Evolutionary conservation across 2,113 vertebrate genomes (phyloP).

Genomic region (Muscicapa adusta): DNA sequence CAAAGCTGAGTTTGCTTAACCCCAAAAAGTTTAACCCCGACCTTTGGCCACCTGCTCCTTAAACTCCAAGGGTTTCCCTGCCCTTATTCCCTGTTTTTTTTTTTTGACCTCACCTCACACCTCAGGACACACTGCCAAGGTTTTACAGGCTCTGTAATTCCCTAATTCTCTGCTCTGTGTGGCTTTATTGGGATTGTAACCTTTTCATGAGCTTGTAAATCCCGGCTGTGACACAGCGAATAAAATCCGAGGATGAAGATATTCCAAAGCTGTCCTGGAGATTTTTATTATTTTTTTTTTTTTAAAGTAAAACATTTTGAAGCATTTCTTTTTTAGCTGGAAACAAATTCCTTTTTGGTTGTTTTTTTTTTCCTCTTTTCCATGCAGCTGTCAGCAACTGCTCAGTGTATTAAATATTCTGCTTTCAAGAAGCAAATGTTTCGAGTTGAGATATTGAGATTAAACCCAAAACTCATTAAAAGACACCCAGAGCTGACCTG

Average conservation of each 20-base stretch:
- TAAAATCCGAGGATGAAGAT: not conserved
- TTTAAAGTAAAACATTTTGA: not conserved
- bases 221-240: not conserved
- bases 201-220: conserved; percentile 37
- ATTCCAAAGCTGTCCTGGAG: not conserved
- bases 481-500: not conserved
- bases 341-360: not conserved
- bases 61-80: not conserved
- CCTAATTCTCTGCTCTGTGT: not conserved
- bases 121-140: not conserved
- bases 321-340: not conserved
- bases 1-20: not conserved
- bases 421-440: not conserved
- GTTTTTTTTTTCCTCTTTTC: not conserved
- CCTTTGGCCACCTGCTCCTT: not conserved
- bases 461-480: not conserved
- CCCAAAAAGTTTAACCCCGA: not conserved
- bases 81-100: too few relatives aligned
- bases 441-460: not conserved
- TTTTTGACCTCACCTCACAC: not conserved
- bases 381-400: not conserved
- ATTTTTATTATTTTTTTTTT: not conserved
- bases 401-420: not conserved
- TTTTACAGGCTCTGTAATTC: not conserved
- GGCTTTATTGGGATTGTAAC: not conserved